Conservation (phyloP, 2,113 vertebrate genomes). For the Cephalopterus ornatus region DNA sequence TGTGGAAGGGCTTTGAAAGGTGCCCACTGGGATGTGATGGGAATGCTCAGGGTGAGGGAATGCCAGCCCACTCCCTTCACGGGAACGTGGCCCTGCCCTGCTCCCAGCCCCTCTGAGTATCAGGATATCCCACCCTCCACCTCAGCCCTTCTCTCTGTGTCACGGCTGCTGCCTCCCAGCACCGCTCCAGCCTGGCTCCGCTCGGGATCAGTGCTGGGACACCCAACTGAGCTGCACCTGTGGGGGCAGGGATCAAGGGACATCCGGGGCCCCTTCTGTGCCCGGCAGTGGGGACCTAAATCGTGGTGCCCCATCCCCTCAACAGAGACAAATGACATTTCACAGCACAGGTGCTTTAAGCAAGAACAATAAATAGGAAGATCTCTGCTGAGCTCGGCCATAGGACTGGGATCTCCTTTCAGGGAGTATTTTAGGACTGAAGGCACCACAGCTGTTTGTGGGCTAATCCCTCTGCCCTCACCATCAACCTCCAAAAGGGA, state of each 20-base stretch:
- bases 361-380: neutral
- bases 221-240: neutral
- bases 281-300: neutral
- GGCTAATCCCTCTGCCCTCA: conserved; percentile 38
- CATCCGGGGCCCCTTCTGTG: neutral
- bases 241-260: neutral
- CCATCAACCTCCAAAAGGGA: neutral
- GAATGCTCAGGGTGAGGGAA: neutral
- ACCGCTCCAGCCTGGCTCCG: neutral
- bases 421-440: conserved; percentile 43
- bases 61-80: accelerated
- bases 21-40: neutral
- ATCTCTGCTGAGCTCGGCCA: neutral
- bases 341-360: neutral
- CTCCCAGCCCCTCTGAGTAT: neutral
- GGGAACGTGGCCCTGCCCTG: accelerated
- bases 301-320: neutral
- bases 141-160: neutral
- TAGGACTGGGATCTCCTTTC: conserved; percentile 33
- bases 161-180: neutral
- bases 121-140: neutral
- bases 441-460: conserved; percentile 30
- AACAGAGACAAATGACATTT: neutral
- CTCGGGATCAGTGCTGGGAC: accelerated
- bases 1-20: neutral